Base-by-base conservation (phyloP, 2,888 invertebrate species). In the Cryptosula pallasiana region DNA sequence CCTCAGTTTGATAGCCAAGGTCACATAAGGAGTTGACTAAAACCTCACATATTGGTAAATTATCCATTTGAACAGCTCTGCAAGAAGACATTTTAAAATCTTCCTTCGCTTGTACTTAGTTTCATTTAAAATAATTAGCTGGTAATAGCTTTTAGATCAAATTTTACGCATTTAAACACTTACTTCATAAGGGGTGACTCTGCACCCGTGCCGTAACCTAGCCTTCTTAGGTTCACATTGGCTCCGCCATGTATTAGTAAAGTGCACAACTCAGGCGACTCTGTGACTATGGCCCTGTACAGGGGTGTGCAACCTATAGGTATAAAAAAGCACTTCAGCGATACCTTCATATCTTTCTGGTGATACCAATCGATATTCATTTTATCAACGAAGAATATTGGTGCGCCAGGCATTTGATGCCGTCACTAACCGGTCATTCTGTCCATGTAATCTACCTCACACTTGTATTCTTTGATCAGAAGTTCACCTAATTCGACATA, bases 131-230 rank as follows among this genome's bases (percentile, higher is more conserved):
- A n/a, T n/a, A n/a, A n/a, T n/a, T n/a, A n/a, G n/a, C n/a, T n/a
- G n/a, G n/a, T n/a, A n/a, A n/a, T n/a, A n/a, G n/a, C n/a, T n/a
- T n/a, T n/a, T n/a, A n/a, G n/a, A n/a, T n/a, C n/a, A n/a, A n/a
- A n/a, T n/a, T n/a, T n/a, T n/a, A n/a, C n/a, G n/a, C n/a, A n/a
- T n/a, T n/a, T n/a, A n/a, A n/a, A 23, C 5, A 36, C 78, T 74
- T 75, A 80, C 81, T 79, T 80, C 71, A 80, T 81, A 1, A 81
- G 77, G 3, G 80, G 80, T 32, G 81, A 78, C 71, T 80, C 80
- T 27, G 76, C 78, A 1, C 75, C 78, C 35, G 74, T 69, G 29
- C 76, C 74, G n/a, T 74, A 73, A 0, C 78, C 78, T 20, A 80
- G 74, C n/a, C 76, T 75, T 23, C 79, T 71, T 71, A 79, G 75